phyloP scores from a whole-genome alignment of 2,888 invertebrate species.

The Drosophila hamatofila region DNA sequence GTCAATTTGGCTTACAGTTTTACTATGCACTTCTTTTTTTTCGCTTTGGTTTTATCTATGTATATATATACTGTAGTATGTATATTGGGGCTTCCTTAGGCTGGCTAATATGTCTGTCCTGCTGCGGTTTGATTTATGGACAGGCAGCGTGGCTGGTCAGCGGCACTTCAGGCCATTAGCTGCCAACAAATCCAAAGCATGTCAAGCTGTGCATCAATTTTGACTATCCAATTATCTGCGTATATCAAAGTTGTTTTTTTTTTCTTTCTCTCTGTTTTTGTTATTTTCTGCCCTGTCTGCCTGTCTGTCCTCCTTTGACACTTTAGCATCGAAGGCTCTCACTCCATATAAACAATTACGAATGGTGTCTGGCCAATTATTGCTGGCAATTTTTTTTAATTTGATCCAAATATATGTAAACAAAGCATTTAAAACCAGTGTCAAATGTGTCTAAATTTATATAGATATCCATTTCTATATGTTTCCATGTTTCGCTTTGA shows the following conservation, averaged over 20 bases:
- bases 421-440: background rate
- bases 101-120: constrained; percentile 57
- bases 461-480: too few relatives aligned
- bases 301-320: constrained; percentile 15
- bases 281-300: background rate
- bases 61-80: constrained; percentile 7
- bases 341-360: constrained; percentile 33
- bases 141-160: constrained; percentile 27
- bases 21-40: constrained; percentile 53
- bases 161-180: constrained; percentile 56
- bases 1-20: constrained; percentile 73
- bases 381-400: constrained; percentile 16
- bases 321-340: constrained; percentile 21
- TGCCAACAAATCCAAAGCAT: constrained; percentile 51
- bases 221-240: constrained; percentile 57
- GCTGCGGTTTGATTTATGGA: constrained; percentile 69
- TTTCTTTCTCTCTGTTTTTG: background rate
- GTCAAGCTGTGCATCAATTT: constrained; percentile 62
- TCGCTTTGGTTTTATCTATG: constrained; percentile 3
- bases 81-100: constrained; percentile 14
- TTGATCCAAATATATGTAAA: constrained; percentile 5
- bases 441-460: background rate
- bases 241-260: constrained; percentile 7
- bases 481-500: constrained; percentile 10
- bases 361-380: constrained; percentile 4